Conservation (phyloP, 2,797 vertebrate species). For the Hypotaenidia okinawae region DNA sequence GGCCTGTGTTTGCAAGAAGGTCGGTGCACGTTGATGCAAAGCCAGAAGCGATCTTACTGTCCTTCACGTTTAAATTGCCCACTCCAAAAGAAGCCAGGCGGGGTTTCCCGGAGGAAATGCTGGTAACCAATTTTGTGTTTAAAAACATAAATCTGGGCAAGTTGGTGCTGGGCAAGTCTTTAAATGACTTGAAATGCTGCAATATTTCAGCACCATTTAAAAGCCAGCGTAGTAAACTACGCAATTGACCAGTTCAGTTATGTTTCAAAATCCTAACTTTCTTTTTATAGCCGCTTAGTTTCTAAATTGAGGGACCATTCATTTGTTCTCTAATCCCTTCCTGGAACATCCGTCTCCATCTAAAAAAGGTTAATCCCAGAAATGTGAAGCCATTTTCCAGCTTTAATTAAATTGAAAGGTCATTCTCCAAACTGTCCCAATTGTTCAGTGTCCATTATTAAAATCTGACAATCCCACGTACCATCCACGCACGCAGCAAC, state of each 20-base stretch:
- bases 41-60: constrained; percentile 20
- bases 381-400: constrained; percentile 49
- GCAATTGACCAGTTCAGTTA: constrained; percentile 26
- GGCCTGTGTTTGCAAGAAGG: constrained; percentile 1
- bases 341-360: constrained; percentile 39
- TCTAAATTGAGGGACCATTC: constrained; percentile 31
- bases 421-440: constrained; percentile 31
- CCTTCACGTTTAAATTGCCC: background rate
- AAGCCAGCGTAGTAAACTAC: constrained; percentile 37
- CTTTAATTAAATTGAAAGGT: constrained; percentile 63
- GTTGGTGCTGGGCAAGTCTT: background rate
- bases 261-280: background rate
- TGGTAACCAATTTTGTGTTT: background rate
- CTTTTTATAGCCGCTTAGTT: constrained; percentile 37
- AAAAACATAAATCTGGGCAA: constrained; percentile 4
- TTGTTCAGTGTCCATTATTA: constrained; percentile 56
- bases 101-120: background rate
- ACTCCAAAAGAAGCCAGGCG: background rate
- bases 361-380: constrained; percentile 57
- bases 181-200: constrained; percentile 21
- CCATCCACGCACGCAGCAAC: background rate
- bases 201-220: constrained; percentile 55
- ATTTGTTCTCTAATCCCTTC: constrained; percentile 44
- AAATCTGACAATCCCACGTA: background rate
- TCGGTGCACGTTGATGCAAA: background rate